Base-by-base conservation (phyloP, 2,888 invertebrate species). In the Oscheius sp. region DNA sequence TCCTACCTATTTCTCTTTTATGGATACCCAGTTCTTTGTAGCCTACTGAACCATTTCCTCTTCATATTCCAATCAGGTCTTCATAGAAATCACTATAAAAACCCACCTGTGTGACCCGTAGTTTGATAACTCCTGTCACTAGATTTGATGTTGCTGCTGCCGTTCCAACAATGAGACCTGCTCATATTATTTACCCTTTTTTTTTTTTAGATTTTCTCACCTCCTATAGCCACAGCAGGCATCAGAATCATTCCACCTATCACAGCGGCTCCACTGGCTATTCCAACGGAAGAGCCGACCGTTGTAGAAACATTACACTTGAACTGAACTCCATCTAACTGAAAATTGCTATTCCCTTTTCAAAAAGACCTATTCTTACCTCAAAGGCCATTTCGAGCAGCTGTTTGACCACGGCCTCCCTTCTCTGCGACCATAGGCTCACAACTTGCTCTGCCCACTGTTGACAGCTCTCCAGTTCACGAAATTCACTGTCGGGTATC, bases 151-250 rank as follows among this genome's bases (percentile, higher is more conserved):
- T 76, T 5, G 81, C 81, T 4, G 81, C 81, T n/a, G 74, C 78
- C 9, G 76, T 73, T 50, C 83, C 80, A 9, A 80, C 83, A 60
- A 81, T 73, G 2, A 81, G 63, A 9, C 83, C 83, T 63, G 74
- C 5, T 51, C 29, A 60, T 65, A n/a, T 57, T 4, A 3, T 21
- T 4, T 33, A 37, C 37, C 13, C 32, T 32, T 32, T 32, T 21
- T 4, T 2, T 9, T 13, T 21, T 11, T 21, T 21, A 21, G 21
- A 21, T 21, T 32, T 47, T 50, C 55, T n/a, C 21, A 79, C 79
- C 79, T 70, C 66, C 80, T 10, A 82, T 71, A n/a, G 82, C 84
- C 13, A 84, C 76, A 1, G 81, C 79, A 11, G 84, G 84, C 75
- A 77, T 70, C 2, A 83, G 51, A 29, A 81, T 53, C 29, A 84